Base-by-base conservation (phyloP, 35 echinoderm and acorn worm species). In the Hemicentrotus pulcherrimus region DNA sequence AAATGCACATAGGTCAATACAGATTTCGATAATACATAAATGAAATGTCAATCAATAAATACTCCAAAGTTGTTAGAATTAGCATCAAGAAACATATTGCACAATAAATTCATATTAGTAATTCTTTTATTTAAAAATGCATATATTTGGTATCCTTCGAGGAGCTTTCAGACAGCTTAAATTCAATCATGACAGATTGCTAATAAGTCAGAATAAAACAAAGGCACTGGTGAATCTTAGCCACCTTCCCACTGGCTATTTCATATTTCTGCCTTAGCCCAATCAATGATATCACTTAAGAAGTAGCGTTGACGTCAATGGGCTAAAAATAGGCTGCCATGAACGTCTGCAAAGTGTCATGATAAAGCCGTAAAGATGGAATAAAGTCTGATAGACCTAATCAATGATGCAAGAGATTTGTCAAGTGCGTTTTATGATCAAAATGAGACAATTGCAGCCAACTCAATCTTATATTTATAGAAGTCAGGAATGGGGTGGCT, bases 321-420 rank as follows among this genome's bases (percentile, higher is more conserved):
- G 65, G 65, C 65, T 78, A 78, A 78, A 78, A 78, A n/a, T 78
- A 78, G 65, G 65, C 24, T 28, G 24, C 19, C 65, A 28, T 78
- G 65, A 78, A 78, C 65, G 65, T 78, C 65, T 78, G 65, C 22
- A 28, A 24, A 78, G 65, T 78, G 65, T 78, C 65, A 28, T 7
- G 65, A 78, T 78, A 78, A 78, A 28, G 28, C 65, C 65, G 6
- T 28, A 18, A 78, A 78, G 65, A 78, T 78, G 19, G 65, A 78
- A 78, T n/a, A 28, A 78, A 78, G 65, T 22, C 65, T 78, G 65
- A 78, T 78, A 78, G 65, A 28, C 4, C 65, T 78, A 78, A 78
- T 78, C 65, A 78, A 78, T 28, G 65, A 78, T 78, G 65, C 65
- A 78, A 78, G 65, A 78, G 65, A 78, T 78, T 78, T 78, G 65